These are phyloP conservation scores for Chaetorhynchus papuensis DNA, from an alignment of 2,113 vertebrate species.

Conservation along the genomic window DNA sequence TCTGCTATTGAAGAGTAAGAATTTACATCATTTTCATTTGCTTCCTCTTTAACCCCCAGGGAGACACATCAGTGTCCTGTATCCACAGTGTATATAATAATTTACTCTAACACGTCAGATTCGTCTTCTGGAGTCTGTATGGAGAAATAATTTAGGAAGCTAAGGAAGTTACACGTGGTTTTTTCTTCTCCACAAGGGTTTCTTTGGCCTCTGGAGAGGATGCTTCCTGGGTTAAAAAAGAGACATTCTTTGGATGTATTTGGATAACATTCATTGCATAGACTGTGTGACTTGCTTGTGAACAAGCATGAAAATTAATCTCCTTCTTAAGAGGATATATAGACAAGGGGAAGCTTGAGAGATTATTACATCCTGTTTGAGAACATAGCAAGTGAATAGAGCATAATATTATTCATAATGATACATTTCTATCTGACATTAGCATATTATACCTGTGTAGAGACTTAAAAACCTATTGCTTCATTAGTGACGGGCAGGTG, in stretches of 20 bases:
- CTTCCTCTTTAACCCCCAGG: background rate
- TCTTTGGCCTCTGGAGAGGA: background rate
- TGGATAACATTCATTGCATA: background rate
- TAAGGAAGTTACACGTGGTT: background rate
- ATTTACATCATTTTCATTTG: background rate
- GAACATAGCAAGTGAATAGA: slow-evolving; percentile 3
- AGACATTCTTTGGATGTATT: background rate
- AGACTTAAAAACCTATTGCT: background rate
- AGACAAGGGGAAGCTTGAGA: slow-evolving; percentile 34
- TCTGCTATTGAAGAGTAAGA: background rate
- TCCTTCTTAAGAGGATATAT: slow-evolving; percentile 14
- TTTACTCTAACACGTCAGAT: background rate
- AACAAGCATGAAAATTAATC: slow-evolving; percentile 34
- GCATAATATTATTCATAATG: background rate
- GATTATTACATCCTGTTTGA: slow-evolving; percentile 13
- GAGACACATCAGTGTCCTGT: background rate
- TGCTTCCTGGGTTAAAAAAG: background rate
- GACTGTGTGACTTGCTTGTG: slow-evolving; percentile 17
- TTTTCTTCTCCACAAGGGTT: background rate
- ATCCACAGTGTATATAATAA: background rate
- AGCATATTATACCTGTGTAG: slow-evolving; percentile 7
- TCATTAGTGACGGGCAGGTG: background rate
- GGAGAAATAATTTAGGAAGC: slow-evolving; percentile 23
- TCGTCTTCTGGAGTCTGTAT: background rate
- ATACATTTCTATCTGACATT: background rate